These are phyloP conservation scores for Acrobasis suavella DNA, from an alignment of 2,888 invertebrate species.

Conservation along the genomic window DNA sequence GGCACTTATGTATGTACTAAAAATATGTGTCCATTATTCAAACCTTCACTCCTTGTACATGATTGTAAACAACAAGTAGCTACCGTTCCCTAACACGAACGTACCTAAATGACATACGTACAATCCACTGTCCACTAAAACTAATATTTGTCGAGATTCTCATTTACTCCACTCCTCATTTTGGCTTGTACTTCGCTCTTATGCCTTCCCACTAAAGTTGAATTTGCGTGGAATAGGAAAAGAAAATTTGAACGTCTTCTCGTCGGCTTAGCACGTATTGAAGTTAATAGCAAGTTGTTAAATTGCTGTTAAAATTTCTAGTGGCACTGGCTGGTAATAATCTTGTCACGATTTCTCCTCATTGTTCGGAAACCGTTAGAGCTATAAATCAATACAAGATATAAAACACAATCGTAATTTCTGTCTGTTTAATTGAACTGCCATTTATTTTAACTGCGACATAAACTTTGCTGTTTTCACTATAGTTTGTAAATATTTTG, in stretches of 20 bases:
- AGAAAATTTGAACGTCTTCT: not conserved
- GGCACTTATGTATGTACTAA: not conserved
- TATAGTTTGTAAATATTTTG: too few species aligned
- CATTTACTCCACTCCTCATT: not conserved
- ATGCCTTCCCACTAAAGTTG: not conserved
- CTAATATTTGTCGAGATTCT: conserved; percentile 17
- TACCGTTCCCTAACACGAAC: conserved; percentile 4
- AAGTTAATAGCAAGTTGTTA: conserved; percentile 17
- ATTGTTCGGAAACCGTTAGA: not conserved
- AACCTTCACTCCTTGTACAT: not conserved
- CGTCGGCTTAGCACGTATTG: conserved; percentile 1
- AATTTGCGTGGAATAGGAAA: not conserved
- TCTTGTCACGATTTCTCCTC: conserved; percentile 16
- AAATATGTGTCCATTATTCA: not conserved
- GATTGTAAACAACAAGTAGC: conserved; percentile 1
- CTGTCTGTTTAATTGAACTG: not conserved
- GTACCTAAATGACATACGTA: conserved; percentile 7
- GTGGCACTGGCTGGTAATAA: conserved; percentile 11
- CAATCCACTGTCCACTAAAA: conserved; percentile 4
- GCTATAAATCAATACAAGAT: not conserved
- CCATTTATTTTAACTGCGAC: not conserved
- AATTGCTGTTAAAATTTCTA: conserved; percentile 20
- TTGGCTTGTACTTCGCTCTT: not conserved
- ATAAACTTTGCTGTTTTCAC: too few species aligned
- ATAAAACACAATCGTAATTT: not conserved